These are phyloP conservation scores for Sycophaga agraensis DNA, from an alignment of 1,140 invertebrate species.

Conservation along the genomic window DNA sequence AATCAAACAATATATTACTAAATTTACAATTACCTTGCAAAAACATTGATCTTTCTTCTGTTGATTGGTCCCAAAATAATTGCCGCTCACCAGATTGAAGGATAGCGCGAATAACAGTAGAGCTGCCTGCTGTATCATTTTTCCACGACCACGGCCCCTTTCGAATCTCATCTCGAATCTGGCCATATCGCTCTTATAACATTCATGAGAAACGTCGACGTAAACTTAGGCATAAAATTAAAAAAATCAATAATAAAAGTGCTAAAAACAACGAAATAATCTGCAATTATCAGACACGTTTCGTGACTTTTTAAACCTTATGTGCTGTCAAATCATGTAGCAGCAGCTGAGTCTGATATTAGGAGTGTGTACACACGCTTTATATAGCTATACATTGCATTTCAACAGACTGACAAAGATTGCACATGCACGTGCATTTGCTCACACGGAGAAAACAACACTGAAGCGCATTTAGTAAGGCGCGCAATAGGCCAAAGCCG, in stretches of 20 bases:
- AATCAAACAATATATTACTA: neutral
- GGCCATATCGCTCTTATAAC: slow-evolving; percentile 8
- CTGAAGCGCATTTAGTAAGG: too few species aligned
- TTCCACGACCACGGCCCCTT: neutral
- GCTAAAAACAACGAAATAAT: neutral
- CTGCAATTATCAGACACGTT: neutral
- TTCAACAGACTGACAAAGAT: neutral
- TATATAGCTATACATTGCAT: neutral
- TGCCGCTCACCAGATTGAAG: slow-evolving; percentile 32
- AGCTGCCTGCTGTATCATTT: neutral
- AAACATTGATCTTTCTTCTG: slow-evolving; percentile 47
- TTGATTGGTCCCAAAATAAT: slow-evolving; percentile 45
- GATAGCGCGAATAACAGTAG: slow-evolving; percentile 10
- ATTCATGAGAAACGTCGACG: neutral
- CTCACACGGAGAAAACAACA: too few species aligned
- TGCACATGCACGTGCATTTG: neutral
- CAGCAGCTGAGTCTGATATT: slow-evolving; percentile 6
- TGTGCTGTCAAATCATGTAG: neutral
- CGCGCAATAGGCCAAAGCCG: too few species aligned
- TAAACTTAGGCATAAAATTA: too few species aligned
- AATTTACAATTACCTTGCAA: slow-evolving; percentile 43
- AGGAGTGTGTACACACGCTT: neutral
- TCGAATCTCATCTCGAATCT: slow-evolving; percentile 14
- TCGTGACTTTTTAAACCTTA: slow-evolving; percentile 1
- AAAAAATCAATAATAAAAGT: too few species aligned